These are phyloP conservation scores for Pseudomugil gertrudae DNA, from an alignment of 2,797 vertebrate genomes.

Conservation along the genomic window DNA sequence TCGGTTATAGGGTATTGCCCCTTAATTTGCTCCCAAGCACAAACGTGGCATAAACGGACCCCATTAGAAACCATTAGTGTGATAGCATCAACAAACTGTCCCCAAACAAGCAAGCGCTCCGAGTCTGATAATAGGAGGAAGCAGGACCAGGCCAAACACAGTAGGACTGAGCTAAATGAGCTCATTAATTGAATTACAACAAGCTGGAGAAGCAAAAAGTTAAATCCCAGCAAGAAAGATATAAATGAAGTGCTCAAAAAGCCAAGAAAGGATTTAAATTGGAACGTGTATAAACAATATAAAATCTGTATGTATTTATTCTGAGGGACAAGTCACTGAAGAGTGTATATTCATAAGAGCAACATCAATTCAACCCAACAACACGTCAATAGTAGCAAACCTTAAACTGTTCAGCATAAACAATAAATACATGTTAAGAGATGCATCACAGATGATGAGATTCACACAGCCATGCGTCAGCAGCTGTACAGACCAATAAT, in stretches of 20 bases:
- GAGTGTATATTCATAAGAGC: no score
- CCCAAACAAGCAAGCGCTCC: slow-evolving; percentile 55
- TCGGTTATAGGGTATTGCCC: slow-evolving; percentile 45
- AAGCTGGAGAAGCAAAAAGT: slow-evolving; percentile 15
- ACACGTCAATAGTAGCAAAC: no score
- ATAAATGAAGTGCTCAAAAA: not conserved
- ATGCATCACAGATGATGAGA: no score
- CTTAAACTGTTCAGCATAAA: no score
- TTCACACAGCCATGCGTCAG: no score
- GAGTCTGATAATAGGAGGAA: slow-evolving; percentile 49
- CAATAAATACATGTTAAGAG: no score
- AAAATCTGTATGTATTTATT: no score
- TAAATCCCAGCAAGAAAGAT: not conserved
- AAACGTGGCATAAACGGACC: slow-evolving; percentile 55
- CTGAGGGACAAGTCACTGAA: no score
- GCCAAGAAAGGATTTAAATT: not conserved
- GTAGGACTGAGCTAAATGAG: slow-evolving; percentile 53
- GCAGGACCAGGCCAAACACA: slow-evolving; percentile 45
- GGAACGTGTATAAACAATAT: no score
- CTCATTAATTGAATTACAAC: slow-evolving; percentile 54
- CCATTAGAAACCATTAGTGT: slow-evolving; percentile 67
- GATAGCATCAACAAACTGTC: slow-evolving; percentile 57
- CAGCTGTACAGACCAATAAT: no score
- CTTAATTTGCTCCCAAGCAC: slow-evolving; percentile 51
- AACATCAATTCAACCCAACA: no score